These are phyloP conservation scores for Saccopteryx leptura DNA, from an alignment of 2,113 vertebrate genomes.

Conservation along the genomic window DNA sequence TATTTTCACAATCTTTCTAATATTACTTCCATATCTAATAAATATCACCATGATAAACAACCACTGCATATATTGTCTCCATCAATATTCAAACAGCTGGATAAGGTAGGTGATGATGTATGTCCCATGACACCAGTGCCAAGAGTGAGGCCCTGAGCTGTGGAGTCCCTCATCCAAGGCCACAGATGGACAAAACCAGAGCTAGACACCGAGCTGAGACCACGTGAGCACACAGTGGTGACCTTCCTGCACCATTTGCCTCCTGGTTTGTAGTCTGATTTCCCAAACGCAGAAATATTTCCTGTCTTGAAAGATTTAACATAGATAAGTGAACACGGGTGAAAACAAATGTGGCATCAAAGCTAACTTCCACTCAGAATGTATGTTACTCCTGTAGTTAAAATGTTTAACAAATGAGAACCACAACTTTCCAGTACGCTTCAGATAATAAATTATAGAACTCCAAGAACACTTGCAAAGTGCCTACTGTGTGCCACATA, in stretches of 20 bases:
- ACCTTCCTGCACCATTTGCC: background rate
- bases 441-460: background rate
- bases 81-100: background rate
- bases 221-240: background rate
- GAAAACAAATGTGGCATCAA: background rate
- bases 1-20: background rate
- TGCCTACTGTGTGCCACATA: background rate
- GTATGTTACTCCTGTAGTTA: background rate
- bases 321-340: background rate
- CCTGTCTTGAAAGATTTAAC: background rate
- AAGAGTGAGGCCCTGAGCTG: background rate
- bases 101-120: background rate
- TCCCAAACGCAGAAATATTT: background rate
- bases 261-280: background rate
- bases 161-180: background rate
- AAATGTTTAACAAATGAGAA: conserved; percentile 37
- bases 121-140: background rate
- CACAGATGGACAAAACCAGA: background rate
- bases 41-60: background rate
- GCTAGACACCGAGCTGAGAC: background rate
- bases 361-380: background rate
- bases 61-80: background rate
- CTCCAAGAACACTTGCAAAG: background rate
- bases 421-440: background rate
- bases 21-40: background rate